Evolutionary conservation across 2,113 vertebrate genomes (phyloP).

Genomic region (Onychostoma macrolepis): DNA sequence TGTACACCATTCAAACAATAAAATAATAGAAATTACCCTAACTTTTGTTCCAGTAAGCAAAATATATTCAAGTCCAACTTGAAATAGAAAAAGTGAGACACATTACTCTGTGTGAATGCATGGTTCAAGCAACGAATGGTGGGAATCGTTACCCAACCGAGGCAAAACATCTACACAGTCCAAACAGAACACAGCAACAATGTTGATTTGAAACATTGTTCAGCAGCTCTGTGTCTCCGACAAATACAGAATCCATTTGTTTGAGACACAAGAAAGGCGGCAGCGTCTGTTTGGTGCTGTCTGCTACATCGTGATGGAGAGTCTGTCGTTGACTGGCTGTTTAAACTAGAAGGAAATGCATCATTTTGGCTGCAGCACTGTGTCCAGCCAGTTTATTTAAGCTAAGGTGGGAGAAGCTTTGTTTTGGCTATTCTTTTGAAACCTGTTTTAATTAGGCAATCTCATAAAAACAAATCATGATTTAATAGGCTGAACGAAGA

Average conservation of each 20-base stretch:
- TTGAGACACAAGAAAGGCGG: constrained; percentile 45
- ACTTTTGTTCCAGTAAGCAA: neutral
- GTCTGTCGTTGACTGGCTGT: constrained; percentile 50
- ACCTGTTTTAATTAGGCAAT: constrained; percentile 6
- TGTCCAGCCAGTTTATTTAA: constrained; percentile 43
- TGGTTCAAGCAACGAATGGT: neutral
- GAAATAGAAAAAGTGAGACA: neutral
- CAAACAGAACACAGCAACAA: constrained; percentile 25
- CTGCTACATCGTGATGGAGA: constrained; percentile 40
- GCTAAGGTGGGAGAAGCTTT: constrained; percentile 5
- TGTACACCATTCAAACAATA: neutral
- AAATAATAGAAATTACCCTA: neutral
- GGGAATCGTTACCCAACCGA: neutral
- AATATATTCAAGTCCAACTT: neutral
- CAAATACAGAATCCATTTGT: constrained; percentile 44
- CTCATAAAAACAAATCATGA: constrained; percentile 43
- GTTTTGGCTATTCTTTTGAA: constrained; percentile 39
- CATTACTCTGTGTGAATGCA: neutral
- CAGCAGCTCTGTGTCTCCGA: constrained; percentile 8
- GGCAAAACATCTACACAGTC: neutral
- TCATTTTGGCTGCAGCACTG: constrained; percentile 39
- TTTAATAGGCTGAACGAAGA: constrained; percentile 39
- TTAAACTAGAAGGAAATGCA: constrained; percentile 55
- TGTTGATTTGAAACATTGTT: constrained; percentile 22
- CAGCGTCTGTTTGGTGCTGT: constrained; percentile 40